These are phyloP conservation scores for Octodon degus DNA, from an alignment of 2,113 vertebrate genomes.

Conservation along the genomic window DNA sequence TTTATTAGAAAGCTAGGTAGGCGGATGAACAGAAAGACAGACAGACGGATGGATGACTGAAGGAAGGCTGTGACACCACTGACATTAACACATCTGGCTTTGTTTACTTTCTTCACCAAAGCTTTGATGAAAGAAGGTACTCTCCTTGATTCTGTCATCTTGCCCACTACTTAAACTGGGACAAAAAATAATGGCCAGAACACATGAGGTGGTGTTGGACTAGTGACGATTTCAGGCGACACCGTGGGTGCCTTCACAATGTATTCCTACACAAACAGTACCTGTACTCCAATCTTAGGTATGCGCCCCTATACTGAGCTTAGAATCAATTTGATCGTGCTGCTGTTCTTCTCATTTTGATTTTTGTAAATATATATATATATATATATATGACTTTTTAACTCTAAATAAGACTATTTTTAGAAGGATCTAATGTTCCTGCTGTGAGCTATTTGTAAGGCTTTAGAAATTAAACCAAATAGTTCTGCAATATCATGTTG, in stretches of 20 bases:
- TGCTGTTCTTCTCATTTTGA: background rate
- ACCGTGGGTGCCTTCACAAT: background rate
- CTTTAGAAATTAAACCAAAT: slow-evolving; percentile 18
- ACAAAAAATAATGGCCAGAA: background rate
- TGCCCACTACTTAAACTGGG: background rate
- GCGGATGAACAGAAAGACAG: background rate
- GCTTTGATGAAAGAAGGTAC: background rate
- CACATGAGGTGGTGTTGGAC: background rate
- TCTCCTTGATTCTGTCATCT: background rate
- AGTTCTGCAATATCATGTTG: background rate
- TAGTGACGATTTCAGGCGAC: background rate
- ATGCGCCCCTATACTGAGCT: background rate
- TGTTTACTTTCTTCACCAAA: background rate
- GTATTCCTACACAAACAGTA: background rate
- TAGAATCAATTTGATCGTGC: background rate
- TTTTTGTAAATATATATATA: background rate
- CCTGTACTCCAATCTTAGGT: background rate
- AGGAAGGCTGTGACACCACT: background rate
- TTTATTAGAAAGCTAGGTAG: background rate
- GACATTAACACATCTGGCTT: background rate
- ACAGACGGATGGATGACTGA: background rate
- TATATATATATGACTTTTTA: background rate
- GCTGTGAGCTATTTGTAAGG: background rate
- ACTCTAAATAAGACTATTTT: slow-evolving; percentile 29
- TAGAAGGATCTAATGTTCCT: background rate